Conservation (phyloP, 2,113 vertebrate species). For the Arothron firmamentum region DNA sequence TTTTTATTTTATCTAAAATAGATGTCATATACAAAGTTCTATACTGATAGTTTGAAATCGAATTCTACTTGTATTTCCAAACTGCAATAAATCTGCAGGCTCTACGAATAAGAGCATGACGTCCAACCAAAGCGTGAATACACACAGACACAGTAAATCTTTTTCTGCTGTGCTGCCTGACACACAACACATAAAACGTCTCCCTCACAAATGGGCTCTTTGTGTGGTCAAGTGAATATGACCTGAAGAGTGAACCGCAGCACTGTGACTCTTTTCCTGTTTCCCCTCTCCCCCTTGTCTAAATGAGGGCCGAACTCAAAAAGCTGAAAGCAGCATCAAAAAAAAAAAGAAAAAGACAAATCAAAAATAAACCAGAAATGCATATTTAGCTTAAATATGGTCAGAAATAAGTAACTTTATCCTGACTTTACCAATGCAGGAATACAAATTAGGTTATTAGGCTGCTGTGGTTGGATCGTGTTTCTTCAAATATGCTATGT, state of each 20-base stretch:
- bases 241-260: slow-evolving; percentile 69
- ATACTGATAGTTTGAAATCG: too few species aligned
- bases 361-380: slow-evolving; percentile 49
- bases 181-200: slow-evolving; percentile 69
- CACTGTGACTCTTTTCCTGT: slow-evolving; percentile 71
- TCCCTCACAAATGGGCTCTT: slow-evolving; percentile 67
- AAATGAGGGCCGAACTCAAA: slow-evolving; percentile 60
- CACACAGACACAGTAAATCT: slow-evolving; percentile 70
- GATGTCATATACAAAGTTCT: too few species aligned
- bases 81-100: slow-evolving; percentile 33
- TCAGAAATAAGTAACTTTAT: slow-evolving; percentile 42
- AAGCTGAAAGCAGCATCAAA: slow-evolving; percentile 25
- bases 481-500: slow-evolving; percentile 12
- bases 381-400: slow-evolving; percentile 51
- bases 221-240: slow-evolving; percentile 74
- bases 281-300: slow-evolving; percentile 64
- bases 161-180: slow-evolving; percentile 48
- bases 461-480: slow-evolving; percentile 17
- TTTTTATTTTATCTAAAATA: too few species aligned
- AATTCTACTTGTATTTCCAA: slow-evolving; percentile 16
- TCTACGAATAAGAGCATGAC: slow-evolving; percentile 48
- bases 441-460: slow-evolving; percentile 11
- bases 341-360: slow-evolving; percentile 52
- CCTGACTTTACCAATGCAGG: not conserved
- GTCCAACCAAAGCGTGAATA: slow-evolving; percentile 55